Evolutionary conservation across 2,797 vertebrate species (phyloP).

Genomic region (Pantherophis alleghaniensis): DNA sequence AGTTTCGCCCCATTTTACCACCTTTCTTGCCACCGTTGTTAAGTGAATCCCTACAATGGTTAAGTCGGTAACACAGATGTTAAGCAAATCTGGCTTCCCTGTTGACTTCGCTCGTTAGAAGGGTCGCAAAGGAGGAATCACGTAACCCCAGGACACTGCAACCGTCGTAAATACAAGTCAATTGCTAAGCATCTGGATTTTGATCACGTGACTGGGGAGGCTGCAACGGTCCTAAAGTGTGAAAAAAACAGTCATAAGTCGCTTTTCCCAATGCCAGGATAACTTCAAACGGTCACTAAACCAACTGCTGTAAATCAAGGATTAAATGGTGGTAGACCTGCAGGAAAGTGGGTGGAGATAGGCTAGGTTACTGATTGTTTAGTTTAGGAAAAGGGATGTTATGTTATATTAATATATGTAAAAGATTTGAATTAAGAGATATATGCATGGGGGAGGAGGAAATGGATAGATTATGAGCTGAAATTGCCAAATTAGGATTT

Average conservation of each 20-base stretch:
- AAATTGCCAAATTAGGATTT: no score
- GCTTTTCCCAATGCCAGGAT: not conserved
- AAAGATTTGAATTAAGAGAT: no score
- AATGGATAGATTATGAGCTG: no score
- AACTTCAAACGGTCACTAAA: not conserved
- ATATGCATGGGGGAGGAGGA: no score
- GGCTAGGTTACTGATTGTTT: no score
- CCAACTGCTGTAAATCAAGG: not conserved
- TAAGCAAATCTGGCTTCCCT: not conserved
- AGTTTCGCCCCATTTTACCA: not conserved
- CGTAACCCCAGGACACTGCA: not conserved
- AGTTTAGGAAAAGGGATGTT: no score
- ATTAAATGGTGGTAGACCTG: no score
- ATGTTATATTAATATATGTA: no score
- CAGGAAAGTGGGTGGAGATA: no score
- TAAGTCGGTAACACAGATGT: not conserved
- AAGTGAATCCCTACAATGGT: rapidly evolving
- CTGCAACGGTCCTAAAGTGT: no score
- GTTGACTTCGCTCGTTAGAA: not conserved
- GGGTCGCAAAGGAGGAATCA: not conserved
- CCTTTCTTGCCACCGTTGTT: not conserved
- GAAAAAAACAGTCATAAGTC: not conserved
- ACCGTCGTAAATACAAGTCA: not conserved
- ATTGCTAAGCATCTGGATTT: not conserved
- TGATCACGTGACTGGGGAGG: not conserved